Conservation (phyloP, 1,140 invertebrate genomes). For the Anastrepha ludens region DNA sequence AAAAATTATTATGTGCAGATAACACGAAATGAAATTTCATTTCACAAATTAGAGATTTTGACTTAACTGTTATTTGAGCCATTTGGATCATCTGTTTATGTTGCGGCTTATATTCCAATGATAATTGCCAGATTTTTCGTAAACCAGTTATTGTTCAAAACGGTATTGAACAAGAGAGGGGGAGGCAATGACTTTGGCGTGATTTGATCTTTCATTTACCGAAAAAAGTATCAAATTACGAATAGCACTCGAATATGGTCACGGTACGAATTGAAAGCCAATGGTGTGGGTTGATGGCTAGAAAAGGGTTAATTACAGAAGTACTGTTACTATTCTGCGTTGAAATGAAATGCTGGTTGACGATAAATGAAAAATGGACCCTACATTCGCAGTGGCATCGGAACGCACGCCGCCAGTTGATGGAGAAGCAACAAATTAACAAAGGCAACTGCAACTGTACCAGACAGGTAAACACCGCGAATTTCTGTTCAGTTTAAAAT, state of each 20-base stretch:
- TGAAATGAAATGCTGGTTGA: no score
- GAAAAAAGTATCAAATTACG: conserved; percentile 44
- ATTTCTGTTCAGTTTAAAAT: no score
- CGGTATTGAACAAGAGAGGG: not conserved
- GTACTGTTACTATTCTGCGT: no score
- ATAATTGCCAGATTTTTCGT: not conserved
- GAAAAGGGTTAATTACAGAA: not conserved
- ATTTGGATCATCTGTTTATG: conserved; percentile 39
- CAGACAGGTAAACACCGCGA: no score
- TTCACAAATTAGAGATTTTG: conserved; percentile 46
- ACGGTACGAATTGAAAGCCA: not conserved
- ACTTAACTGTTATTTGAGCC: conserved; percentile 38
- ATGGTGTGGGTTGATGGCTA: not conserved
- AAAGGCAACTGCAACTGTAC: no score
- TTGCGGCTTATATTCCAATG: conserved; percentile 10
- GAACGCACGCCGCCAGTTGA: no score
- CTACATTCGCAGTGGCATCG: no score
- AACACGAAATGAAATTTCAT: not conserved
- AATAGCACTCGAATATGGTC: not conserved
- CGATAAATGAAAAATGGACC: no score
- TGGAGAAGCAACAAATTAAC: no score
- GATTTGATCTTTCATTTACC: not conserved
- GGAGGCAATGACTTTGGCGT: not conserved
- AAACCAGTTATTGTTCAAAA: not conserved
- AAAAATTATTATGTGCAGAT: conserved; percentile 23